Evolutionary conservation across 2,888 invertebrate genomes (phyloP).

Genomic region (Maniola hyperantus): DNA sequence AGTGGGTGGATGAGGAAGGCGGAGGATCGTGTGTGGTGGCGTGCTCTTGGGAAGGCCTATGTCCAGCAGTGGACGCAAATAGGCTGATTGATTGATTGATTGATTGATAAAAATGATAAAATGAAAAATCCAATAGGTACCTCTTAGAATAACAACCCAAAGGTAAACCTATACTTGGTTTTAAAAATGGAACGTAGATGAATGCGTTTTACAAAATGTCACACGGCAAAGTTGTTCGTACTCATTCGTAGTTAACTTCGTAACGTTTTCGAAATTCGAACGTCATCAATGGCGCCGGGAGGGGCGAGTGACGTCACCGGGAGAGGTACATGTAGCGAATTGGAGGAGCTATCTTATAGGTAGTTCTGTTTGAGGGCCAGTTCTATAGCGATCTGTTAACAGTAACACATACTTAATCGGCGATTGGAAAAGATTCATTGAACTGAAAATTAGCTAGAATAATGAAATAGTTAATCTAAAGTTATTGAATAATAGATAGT

Average conservation of each 20-base stretch:
- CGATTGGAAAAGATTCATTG: neutral
- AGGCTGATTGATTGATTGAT: no score
- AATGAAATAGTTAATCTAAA: no score
- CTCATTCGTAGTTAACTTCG: neutral
- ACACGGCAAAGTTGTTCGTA: slow-evolving; percentile 38
- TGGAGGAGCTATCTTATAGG: slow-evolving; percentile 41
- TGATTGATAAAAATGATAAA: no score
- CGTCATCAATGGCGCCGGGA: slow-evolving; percentile 40
- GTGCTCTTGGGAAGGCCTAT: no score
- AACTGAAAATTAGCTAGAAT: no score
- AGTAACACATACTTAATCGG: neutral
- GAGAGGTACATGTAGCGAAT: slow-evolving; percentile 38
- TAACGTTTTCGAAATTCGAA: slow-evolving; percentile 22
- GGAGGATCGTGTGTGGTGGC: no score
- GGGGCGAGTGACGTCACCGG: slow-evolving; percentile 44
- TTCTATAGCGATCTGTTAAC: slow-evolving; percentile 20
- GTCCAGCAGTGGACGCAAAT: no score
- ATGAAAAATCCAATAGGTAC: no score
- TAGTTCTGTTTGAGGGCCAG: slow-evolving; percentile 40
- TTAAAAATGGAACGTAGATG: slow-evolving; percentile 21
- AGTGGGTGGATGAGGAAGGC: no score
- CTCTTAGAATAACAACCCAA: no score
- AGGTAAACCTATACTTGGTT: no score
- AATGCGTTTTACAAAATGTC: slow-evolving; percentile 40
- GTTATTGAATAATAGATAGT: no score